Percentiles rank a stretch among this genome's conserved stretches.
Conservation (phyloP, 1,140 invertebrate genomes). For the Hycleus phaleratus region DNA sequence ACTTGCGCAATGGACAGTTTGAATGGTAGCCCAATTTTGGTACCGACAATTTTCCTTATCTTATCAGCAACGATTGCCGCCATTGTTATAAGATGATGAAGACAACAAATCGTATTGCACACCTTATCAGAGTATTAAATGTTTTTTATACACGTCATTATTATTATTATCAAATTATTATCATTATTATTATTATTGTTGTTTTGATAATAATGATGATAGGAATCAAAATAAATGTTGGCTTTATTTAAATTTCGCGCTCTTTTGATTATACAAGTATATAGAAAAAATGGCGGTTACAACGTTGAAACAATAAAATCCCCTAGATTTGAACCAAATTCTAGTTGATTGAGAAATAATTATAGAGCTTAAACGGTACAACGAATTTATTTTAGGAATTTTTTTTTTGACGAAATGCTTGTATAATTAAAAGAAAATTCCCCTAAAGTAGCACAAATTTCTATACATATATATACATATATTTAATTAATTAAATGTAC, state of each 20-base stretch:
- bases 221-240: slow-evolving; percentile 1
- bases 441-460: slow-evolving; percentile 9
- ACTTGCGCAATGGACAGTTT: slow-evolving; percentile 30
- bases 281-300: background rate
- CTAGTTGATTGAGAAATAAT: slow-evolving; percentile 3
- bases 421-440: slow-evolving; percentile 7
- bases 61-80: slow-evolving; percentile 14
- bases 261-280: slow-evolving; percentile 6
- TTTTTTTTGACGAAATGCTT: background rate
- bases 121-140: slow-evolving; percentile 30
- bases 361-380: slow-evolving; percentile 13
- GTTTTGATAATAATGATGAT: background rate
- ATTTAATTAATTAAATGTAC: too few relatives aligned
- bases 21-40: slow-evolving; percentile 22
- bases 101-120: slow-evolving; percentile 22
- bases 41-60: slow-evolving; percentile 24
- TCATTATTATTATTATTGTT: background rate
- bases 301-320: background rate
- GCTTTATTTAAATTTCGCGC: slow-evolving; percentile 2
- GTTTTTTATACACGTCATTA: slow-evolving; percentile 9
- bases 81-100: slow-evolving; percentile 35
- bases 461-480: background rate
- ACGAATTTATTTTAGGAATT: slow-evolving; percentile 9
- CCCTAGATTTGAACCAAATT: too few relatives aligned
- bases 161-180: background rate